Base-by-base conservation (phyloP, 2,888 invertebrate species). In the Agonum fuliginosum region DNA sequence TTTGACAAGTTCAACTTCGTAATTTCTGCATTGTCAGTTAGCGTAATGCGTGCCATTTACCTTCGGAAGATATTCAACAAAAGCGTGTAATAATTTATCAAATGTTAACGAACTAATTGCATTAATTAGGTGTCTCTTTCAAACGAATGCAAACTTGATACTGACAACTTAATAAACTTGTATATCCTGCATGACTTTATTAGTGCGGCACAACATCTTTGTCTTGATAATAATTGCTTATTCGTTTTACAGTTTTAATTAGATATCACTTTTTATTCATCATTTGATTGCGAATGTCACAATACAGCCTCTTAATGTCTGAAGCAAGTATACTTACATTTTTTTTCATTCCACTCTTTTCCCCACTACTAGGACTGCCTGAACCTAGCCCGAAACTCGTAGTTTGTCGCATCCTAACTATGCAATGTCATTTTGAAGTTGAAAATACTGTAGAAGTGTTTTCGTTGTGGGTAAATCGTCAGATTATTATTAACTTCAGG, bases 41-140 rank as follows among this genome's bases (percentile, higher is more conserved):
- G 12, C 71, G 71, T 71, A 71, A 73, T 58, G 54, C 37, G 41
- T 14, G 73, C 54, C 58, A 73, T 58, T 73, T 73, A 17, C 20
- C 24, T 58, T n/a, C 71, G 34, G 51, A 46, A 51, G 19, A 34
- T 34, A 20, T 46, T 46, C 65, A 62, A 65, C 65, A 75, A 75
- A 67, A 75, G 75, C 51, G 58, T 17, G 51, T 46, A 65, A 74
- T 74, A 74, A 74, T 74, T 74, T 74, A 74, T 74, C 74, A 75
- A 75, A 75, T 67, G 67, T 67, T 73, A 75, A 30, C 46, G 37
- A 75, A 75, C 65, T 67, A 75, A 75, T 75, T 75, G 34, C 48
- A 67, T 75, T 75, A 75, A 75, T 75, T 67, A 54, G 58, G 22
- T 46, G 51, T 30, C 71, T 48, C 41, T 58, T 65, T 54, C 58